Base-by-base conservation (phyloP, 2,113 vertebrate genomes). In the Bos javanicus region DNA sequence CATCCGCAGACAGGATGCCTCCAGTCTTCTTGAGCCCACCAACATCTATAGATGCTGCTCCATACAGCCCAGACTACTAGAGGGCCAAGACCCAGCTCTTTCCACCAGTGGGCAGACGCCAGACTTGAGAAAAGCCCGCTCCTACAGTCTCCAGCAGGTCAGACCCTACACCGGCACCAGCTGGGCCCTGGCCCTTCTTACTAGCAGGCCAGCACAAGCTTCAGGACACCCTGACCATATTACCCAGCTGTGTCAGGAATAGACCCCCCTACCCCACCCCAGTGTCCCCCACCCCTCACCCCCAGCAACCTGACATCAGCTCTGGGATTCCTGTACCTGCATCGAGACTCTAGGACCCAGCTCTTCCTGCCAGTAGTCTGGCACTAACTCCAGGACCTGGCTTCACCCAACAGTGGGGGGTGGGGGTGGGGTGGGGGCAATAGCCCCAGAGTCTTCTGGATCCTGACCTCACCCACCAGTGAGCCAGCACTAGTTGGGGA, bases 181-280 rank as follows among this genome's bases (percentile, higher is more conserved):
- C 19, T 83, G 33, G 81, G 81, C 19, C 50, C 81, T 12, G 19
- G 48, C 21, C 12, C 12, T 15, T 54, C 33, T 13, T 23, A 54
- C 19, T 14, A 36, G 21, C 50, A 54, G 81, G 50, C 19, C 50
- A 56, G 13, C 50, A 7, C 12, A 54, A 36, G 81, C 50, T 83
- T 83, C 21, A 4, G 81, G 50, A 56, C 81, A 83, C 33, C 19
- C 12, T 13, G 50, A 56, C 30, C 30, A 17, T 11, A 21, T 50
- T 50, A 7, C 48, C 50, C 80, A 54, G 11, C 50, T 82, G 6
- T 7, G 80, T 54, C 33, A 82, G 50, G 80, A 82, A 21, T 4
- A 81, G 28, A 30, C 74, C 13, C 33, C 30, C 1, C 21, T 7
- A 21, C 28, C 28, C 15, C 4, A 0, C n/a, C 33, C 9, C 4